phyloP scores from a whole-genome alignment of 2,888 invertebrate genomes.

The Toxonevra muliebris region DNA sequence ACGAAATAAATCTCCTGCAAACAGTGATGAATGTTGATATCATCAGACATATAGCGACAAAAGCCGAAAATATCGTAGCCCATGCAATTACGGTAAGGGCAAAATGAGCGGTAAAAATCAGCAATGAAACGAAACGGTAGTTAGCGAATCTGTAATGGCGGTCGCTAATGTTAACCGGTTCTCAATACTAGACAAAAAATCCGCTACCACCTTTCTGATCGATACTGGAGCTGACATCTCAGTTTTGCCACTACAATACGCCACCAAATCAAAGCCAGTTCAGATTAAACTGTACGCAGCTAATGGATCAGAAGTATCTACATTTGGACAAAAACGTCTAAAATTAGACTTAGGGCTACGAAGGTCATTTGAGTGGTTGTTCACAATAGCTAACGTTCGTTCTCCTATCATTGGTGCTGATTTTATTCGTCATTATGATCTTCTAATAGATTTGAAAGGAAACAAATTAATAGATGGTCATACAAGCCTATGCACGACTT shows the following conservation, averaged over 20 bases:
- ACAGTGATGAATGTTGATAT: background rate
- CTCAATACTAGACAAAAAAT: background rate
- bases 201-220: background rate
- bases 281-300: background rate
- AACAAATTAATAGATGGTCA: slow-evolving; percentile 12
- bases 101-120: too few species aligned
- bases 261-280: background rate
- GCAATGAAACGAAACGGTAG: too few species aligned
- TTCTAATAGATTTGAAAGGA: slow-evolving; percentile 22
- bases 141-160: too few species aligned
- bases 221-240: background rate
- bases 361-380: slow-evolving; percentile 24
- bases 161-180: background rate
- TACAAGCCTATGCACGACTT: background rate
- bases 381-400: slow-evolving; percentile 30
- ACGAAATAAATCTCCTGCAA: background rate
- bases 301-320: background rate
- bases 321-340: background rate
- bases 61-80: background rate
- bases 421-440: slow-evolving; percentile 25
- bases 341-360: slow-evolving; percentile 20
- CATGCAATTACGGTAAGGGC: background rate
- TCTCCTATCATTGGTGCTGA: slow-evolving; percentile 24
- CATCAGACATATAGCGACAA: background rate
- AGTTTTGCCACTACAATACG: background rate